Conservation (phyloP, 2,113 vertebrate genomes). For the Hypocryptadius cinnamomeus region DNA sequence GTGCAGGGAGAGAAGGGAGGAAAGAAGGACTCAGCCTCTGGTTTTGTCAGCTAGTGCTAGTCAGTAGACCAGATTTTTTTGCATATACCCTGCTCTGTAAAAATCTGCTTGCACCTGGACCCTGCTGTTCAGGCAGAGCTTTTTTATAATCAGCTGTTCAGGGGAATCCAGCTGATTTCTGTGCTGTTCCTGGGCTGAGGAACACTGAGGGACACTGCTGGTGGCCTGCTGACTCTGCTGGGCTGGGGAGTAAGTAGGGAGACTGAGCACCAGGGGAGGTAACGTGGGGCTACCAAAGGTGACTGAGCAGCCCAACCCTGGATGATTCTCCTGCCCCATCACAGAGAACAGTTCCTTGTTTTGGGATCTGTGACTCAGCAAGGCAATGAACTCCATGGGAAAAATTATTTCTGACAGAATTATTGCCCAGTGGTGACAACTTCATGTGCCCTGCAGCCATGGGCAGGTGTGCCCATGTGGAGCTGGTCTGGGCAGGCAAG, state of each 20-base stretch:
- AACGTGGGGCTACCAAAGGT: neutral
- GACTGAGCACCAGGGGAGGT: too few species aligned
- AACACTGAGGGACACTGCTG: neutral
- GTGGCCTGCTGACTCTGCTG: fast-evolving
- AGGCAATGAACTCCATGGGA: neutral
- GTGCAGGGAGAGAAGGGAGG: neutral
- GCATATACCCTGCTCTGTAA: neutral
- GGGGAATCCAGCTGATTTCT: neutral
- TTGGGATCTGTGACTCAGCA: neutral
- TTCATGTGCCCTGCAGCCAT: neutral
- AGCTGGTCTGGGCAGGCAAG: neutral
- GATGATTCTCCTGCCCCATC: neutral
- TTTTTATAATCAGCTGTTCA: neutral
- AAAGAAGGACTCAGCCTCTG: neutral
- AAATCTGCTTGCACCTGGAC: neutral
- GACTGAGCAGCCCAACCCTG: neutral
- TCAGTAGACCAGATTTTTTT: neutral
- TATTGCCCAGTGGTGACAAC: neutral
- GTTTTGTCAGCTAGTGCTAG: neutral
- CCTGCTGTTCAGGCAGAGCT: neutral
- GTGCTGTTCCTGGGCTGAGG: neutral
- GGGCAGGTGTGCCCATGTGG: neutral
- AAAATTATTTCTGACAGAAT: neutral
- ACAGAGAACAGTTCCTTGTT: neutral
- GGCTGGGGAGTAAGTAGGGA: neutral